These are phyloP conservation scores for Abrostola triplasia DNA, from an alignment of 2,888 invertebrate species.

Conservation along the genomic window DNA sequence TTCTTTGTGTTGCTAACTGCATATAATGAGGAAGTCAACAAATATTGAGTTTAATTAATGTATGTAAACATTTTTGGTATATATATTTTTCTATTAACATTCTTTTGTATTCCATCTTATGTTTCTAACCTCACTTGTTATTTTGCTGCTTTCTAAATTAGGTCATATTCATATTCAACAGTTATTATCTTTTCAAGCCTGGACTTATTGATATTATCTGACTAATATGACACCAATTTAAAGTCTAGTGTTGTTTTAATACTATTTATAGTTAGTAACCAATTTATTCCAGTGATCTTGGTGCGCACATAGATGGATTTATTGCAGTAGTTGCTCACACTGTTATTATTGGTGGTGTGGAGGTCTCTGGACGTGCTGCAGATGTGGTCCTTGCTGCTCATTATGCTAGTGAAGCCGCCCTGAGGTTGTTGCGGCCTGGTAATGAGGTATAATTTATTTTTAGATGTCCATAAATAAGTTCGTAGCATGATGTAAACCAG, in stretches of 20 bases:
- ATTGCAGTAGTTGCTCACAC: constrained; percentile 99
- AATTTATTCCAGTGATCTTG: constrained; percentile 93
- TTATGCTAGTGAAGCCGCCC: constrained; percentile 97
- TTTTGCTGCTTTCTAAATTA: constrained; percentile 1
- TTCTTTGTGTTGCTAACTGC: constrained; percentile 6
- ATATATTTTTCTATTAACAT: not conserved
- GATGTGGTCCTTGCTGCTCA: constrained; percentile 98
- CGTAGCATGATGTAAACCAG: no score
- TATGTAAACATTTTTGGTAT: no score
- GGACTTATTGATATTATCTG: not conserved
- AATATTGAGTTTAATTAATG: no score
- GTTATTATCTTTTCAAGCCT: not conserved
- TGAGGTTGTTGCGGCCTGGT: constrained; percentile 96
- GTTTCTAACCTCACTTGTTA: constrained; percentile 31
- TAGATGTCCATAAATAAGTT: constrained; percentile 21
- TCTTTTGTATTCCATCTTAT: not conserved
- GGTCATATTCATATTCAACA: constrained; percentile 6
- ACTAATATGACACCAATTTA: no score
- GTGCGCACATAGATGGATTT: constrained; percentile 99
- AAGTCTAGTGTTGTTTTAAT: no score
- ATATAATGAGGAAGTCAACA: not conserved
- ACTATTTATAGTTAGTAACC: constrained; percentile 13
- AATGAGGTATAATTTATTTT: constrained; percentile 91
- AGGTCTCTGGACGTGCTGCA: constrained; percentile 95
- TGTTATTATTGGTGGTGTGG: constrained; percentile 94